Evolutionary conservation across 2,113 vertebrate genomes (phyloP).

Genomic region (Aplodontia rufa): DNA sequence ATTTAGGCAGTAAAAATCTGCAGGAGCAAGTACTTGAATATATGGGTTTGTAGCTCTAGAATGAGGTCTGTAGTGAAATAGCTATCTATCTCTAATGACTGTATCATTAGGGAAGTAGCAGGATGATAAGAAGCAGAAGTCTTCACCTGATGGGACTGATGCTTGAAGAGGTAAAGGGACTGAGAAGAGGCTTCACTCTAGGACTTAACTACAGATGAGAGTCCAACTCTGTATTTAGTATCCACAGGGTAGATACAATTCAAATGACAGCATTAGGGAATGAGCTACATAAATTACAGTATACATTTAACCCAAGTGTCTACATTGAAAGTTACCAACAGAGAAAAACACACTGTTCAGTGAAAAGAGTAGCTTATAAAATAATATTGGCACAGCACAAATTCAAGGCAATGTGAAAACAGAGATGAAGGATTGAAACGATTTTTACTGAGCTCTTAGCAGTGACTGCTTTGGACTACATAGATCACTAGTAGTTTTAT

Average conservation of each 20-base stretch:
- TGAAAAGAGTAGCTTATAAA: background rate
- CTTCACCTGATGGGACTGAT: background rate
- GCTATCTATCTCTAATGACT: background rate
- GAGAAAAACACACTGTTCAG: background rate
- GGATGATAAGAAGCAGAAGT: background rate
- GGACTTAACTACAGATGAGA: background rate
- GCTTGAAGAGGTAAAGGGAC: background rate
- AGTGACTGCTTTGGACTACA: background rate
- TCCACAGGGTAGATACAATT: background rate
- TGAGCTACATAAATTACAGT: background rate
- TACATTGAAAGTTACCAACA: background rate
- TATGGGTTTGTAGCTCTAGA: background rate
- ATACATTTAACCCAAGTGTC: background rate
- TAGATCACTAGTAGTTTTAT: background rate
- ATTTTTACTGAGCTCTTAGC: background rate
- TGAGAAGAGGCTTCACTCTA: background rate
- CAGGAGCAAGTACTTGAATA: background rate
- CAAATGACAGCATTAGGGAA: background rate
- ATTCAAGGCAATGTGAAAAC: background rate
- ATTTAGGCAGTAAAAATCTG: conserved; percentile 27
- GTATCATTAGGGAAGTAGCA: background rate
- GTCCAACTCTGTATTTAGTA: background rate
- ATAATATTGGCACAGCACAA: background rate
- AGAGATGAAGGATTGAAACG: background rate
- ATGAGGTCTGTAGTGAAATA: conserved; percentile 17